phyloP scores from a whole-genome alignment of 2,888 invertebrate genomes.

The Ectobius pallidus region DNA sequence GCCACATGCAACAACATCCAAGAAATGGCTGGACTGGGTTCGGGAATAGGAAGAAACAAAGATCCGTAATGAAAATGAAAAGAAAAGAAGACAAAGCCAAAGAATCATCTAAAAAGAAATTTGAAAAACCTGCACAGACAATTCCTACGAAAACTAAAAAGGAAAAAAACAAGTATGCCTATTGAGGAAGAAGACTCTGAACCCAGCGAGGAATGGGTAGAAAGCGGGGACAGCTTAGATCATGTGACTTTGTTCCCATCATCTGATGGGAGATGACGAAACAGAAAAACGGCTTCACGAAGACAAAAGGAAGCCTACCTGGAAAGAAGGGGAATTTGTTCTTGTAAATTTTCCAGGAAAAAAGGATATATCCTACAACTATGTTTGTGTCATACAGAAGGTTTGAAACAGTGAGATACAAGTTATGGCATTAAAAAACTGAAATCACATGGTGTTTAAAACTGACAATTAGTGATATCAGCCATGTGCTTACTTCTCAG shows the following conservation, averaged over 20 bases:
- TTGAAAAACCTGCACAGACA: background rate
- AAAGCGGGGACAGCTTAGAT: background rate
- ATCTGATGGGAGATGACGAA: background rate
- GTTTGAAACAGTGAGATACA: background rate
- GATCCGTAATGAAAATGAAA: background rate
- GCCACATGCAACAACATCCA: background rate
- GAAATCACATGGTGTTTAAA: background rate
- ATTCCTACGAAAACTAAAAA: background rate
- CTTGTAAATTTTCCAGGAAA: too few relatives aligned
- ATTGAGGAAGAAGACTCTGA: too few relatives aligned
- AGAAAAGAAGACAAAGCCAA: background rate
- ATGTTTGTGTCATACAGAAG: too few relatives aligned
- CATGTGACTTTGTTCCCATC: background rate
- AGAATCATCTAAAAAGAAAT: background rate
- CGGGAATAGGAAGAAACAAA: background rate
- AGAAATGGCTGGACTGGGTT: background rate
- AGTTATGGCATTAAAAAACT: background rate
- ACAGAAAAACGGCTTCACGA: background rate
- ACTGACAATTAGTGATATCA: background rate
- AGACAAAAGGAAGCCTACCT: too few relatives aligned
- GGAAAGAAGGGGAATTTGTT: too few relatives aligned
- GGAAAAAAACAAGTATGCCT: too few relatives aligned
- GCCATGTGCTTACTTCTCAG: too few relatives aligned
- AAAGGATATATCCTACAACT: too few relatives aligned
- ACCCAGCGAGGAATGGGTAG: too few relatives aligned